phyloP scores from a whole-genome alignment of 2,888 invertebrate species.

The Quadriops clusia region DNA sequence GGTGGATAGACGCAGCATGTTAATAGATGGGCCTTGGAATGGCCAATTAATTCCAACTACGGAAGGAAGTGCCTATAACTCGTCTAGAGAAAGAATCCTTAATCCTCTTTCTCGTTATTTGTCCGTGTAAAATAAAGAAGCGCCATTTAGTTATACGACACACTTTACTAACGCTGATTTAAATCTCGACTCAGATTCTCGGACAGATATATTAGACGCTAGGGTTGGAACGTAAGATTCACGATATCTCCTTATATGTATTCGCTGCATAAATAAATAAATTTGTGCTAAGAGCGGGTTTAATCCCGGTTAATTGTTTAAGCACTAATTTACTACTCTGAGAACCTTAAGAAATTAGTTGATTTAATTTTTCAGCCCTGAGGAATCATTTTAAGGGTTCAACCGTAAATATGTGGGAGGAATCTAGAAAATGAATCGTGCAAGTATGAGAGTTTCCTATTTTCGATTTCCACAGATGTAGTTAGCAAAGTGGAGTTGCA shows the following conservation, averaged over 20 bases:
- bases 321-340: too few species aligned
- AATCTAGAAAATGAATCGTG: too few species aligned
- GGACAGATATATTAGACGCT: conserved; percentile 4
- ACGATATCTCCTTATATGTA: conserved; percentile 1
- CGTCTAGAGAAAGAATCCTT: conserved; percentile 26
- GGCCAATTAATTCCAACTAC: conserved; percentile 26
- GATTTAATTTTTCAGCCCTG: too few species aligned
- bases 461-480: too few species aligned
- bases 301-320: too few species aligned
- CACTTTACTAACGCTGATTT: conserved; percentile 21
- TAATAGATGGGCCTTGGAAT: conserved; percentile 24
- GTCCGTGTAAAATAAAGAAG: conserved; percentile 22
- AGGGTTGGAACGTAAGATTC: conserved; percentile 3
- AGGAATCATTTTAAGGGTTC: too few species aligned
- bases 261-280: too few species aligned
- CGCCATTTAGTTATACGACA: conserved; percentile 22
- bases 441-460: too few species aligned
- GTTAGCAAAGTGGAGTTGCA: too few species aligned
- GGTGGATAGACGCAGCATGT: conserved; percentile 15
- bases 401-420: too few species aligned
- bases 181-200: conserved; percentile 14
- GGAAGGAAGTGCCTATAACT: conserved; percentile 27
- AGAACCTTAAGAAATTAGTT: too few species aligned
- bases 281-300: too few species aligned
- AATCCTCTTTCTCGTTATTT: conserved; percentile 26